Evolutionary conservation across 2,797 vertebrate species (phyloP).

Genomic region (Glossophaga mutica): DNA sequence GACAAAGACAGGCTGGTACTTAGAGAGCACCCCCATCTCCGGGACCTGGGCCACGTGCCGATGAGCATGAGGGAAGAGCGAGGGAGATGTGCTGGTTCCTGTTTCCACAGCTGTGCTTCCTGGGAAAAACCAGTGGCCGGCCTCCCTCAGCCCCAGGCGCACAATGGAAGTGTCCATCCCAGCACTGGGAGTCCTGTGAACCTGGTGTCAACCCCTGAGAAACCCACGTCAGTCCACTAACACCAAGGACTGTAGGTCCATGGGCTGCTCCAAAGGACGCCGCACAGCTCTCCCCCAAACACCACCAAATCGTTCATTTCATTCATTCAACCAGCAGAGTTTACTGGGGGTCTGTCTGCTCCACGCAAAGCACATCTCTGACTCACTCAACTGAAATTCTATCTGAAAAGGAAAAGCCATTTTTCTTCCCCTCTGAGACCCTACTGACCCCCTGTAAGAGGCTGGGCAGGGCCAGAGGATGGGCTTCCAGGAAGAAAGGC

Average conservation of each 20-base stretch:
- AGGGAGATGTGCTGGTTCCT: background rate
- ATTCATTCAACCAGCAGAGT: background rate
- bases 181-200: background rate
- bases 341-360: background rate
- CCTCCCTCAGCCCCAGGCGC: background rate
- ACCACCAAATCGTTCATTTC: background rate
- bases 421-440: background rate
- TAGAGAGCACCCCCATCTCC: background rate
- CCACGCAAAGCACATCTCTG: background rate
- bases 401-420: background rate
- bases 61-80: no score
- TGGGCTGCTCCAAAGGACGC: background rate
- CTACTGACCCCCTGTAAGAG: background rate
- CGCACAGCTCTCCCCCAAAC: background rate
- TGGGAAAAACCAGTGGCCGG: background rate
- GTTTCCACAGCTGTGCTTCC: background rate
- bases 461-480: background rate
- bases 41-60: background rate
- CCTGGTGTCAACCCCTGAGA: background rate
- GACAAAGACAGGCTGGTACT: background rate
- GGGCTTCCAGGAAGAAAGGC: background rate
- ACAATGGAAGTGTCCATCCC: background rate
- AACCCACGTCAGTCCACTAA: background rate
- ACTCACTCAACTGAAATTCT: constrained; percentile 22
- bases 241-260: background rate